Conservation (phyloP, 2,797 vertebrate species). For the Onychomys torridus region DNA sequence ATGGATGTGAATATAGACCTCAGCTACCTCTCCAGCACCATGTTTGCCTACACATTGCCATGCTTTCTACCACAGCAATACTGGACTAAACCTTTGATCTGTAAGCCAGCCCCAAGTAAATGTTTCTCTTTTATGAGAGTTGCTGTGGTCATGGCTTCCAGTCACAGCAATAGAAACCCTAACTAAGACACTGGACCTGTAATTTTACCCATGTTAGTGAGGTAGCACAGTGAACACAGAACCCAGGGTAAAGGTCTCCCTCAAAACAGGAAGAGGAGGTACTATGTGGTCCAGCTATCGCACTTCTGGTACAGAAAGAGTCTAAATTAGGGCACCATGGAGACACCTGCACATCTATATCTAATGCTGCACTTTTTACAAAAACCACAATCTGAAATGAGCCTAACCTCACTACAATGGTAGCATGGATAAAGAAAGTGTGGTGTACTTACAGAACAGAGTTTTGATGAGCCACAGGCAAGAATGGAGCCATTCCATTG, state of each 20-base stretch:
- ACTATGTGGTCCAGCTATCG: neutral
- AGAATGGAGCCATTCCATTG: neutral
- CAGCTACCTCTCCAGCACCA: neutral
- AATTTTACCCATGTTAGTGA: neutral
- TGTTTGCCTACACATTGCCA: neutral
- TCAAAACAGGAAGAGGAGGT: neutral
- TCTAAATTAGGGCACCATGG: neutral
- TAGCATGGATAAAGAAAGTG: neutral
- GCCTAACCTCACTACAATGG: neutral
- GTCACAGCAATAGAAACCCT: neutral
- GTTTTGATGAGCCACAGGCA: neutral
- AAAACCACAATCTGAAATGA: neutral
- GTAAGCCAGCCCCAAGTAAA: neutral
- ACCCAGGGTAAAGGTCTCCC: neutral
- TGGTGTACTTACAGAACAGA: no score
- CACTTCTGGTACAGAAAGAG: neutral
- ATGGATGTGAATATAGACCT: no score
- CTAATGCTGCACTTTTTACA: neutral
- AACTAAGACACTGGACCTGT: neutral
- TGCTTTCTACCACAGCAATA: neutral
- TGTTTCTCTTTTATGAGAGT: neutral
- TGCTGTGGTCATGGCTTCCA: neutral
- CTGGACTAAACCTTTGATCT: neutral
- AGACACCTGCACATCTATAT: neutral
- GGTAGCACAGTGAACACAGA: neutral